Evolutionary conservation across 2,797 vertebrate species (phyloP), one percentile per base, ranked within the genome.

Genomic region (Thunnus albacares): DNA sequence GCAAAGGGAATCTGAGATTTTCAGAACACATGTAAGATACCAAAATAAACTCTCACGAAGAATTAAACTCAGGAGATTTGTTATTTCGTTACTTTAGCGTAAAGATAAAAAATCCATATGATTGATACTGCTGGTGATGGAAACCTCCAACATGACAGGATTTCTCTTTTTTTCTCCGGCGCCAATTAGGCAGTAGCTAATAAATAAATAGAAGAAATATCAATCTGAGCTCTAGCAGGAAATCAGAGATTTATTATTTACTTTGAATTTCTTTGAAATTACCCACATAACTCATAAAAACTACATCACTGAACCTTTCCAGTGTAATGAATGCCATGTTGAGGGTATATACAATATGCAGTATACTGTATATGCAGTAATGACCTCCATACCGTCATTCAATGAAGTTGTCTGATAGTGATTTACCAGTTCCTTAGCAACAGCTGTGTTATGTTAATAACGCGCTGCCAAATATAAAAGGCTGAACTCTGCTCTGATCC

Each of bases 371-470:
- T 30, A 41, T 43, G 28, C 43, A 62, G 49, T 9, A 18, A 62
- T 47, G 60, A 33, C 20, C 5, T 51, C 47, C 47, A 20, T 18
- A 51, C 1, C 47, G 3, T 51, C 47, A 20, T 20, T 49, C 47
- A 20, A 2, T 1, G 22, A 57, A 64, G 43, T 26, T 47, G 35
- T 52, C 13, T 30, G 14, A 52, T 60, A 47, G 9, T 22, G 61
- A 83, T 72, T 76, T 72, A 62, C 55, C 65, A 57, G 75, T 86
- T 87, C 74, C 83, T 75, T 62, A 75, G 75, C 75, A 87, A 87
- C 85, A 57, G 56, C 57, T 58, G 18, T 10, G 1, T 64, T 78
- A 56, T 79, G 75, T 53, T 77, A 68, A 77, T 82, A 57, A 35
- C 59, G 22, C 17, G 9, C 20, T 35, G 47, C 61, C 56, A 70